Base-by-base conservation (phyloP, 2,888 invertebrate species). In the Euclidia mi region DNA sequence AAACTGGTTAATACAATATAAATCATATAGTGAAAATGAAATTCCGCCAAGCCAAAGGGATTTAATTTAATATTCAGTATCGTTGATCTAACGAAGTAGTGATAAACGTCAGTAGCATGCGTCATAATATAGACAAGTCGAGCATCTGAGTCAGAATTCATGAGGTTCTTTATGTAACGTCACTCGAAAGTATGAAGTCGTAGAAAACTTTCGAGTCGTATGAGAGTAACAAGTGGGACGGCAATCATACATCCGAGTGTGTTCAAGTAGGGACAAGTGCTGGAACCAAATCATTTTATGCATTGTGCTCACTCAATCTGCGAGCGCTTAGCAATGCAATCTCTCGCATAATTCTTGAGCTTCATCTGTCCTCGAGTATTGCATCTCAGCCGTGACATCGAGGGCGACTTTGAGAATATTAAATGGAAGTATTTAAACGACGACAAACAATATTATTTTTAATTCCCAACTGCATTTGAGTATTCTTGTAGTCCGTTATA, bases 1-100 rank as follows among this genome's bases (percentile, higher is more conserved):
- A 85, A 88, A 82, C 79, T 83, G 87, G 87, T 88, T 78, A 55
- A 76, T 70, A 78, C 75, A 84, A 81, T 80, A 82, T 78, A 85
- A 84, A 85, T 85, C 78, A 82, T n/a, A n/a, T n/a, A n/a, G 80
- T 81, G 77, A 72, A 83, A 85, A 83, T 74, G 78, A 77, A 61
- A 78, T 78, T 79, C 61, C 68, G 65, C 65, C 56, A 70, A 63
- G 69, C 70, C 78, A 78, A 79, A 70, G 62, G 74, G 79, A 79
- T 81, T 76, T 76, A 81, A 81, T 85, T 78, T 78, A 76, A 75
- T 78, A 81, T 82, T 84, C 77, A 75, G 78, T 74, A 75, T 65
- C 56, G 60, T 57, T 67, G 53, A 64, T 74, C 64, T 72, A 73
- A 71, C 69, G 59, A 71, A 75, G 72, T 68, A 69, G 72, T 64